Evolutionary conservation across 1,140 invertebrate species (phyloP).

Genomic region (Geopemphigus sp.): DNA sequence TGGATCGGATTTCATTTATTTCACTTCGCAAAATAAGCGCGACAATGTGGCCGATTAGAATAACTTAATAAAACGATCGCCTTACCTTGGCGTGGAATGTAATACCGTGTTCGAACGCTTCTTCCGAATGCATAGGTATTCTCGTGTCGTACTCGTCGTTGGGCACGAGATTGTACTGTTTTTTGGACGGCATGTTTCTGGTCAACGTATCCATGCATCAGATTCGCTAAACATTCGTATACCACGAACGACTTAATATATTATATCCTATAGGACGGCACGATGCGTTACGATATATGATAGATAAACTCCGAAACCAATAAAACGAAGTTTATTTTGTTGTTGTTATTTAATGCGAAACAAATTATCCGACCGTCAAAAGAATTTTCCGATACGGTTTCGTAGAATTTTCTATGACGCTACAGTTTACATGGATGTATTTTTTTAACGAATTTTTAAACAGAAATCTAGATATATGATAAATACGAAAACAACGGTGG

Average conservation of each 20-base stretch:
- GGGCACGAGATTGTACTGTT: constrained; percentile 89
- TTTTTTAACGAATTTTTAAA: constrained; percentile 10
- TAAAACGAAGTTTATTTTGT: not conserved
- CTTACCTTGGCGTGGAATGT: constrained; percentile 94
- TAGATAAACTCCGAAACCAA: not conserved
- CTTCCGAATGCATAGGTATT: constrained; percentile 90
- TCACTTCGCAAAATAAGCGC: not conserved
- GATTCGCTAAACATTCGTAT: not conserved
- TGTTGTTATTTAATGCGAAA: not conserved
- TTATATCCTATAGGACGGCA: not conserved
- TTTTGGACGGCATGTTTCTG: constrained; percentile 73
- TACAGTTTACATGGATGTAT: not conserved
- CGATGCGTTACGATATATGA: not conserved
- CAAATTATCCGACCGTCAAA: not conserved
- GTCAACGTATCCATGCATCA: constrained; percentile 48
- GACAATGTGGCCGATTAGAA: not conserved
- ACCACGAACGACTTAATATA: not conserved
- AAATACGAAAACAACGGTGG: constrained; percentile 46
- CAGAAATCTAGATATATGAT: constrained; percentile 37
- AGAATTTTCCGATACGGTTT: not conserved
- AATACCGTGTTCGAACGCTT: constrained; percentile 95
- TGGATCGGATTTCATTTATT: not conserved
- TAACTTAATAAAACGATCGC: not conserved
- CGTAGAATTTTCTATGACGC: not conserved
- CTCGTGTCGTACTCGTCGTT: constrained; percentile 92